These are phyloP conservation scores for Noctilio leporinus DNA, from an alignment of 2,113 vertebrate species.

Conservation along the genomic window DNA sequence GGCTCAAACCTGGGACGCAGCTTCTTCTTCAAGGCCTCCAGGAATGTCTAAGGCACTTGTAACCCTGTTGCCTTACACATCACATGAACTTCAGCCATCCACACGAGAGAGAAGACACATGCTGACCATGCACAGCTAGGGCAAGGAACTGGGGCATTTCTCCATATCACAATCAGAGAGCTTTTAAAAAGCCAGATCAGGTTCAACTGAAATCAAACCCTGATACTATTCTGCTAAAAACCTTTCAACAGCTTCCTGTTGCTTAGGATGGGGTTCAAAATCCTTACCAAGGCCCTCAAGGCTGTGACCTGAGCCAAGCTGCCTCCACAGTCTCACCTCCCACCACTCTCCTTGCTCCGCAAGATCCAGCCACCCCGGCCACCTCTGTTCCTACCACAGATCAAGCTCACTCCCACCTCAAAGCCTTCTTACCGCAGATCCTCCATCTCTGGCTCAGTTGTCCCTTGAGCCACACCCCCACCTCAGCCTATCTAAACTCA, in stretches of 20 bases:
- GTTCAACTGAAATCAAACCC: neutral
- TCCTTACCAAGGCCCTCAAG: neutral
- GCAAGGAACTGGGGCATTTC: neutral
- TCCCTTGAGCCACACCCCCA: neutral
- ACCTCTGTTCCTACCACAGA: neutral
- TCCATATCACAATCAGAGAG: neutral
- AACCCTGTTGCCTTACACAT: neutral
- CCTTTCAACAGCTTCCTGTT: neutral
- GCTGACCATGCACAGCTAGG: neutral
- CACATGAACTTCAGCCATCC: neutral
- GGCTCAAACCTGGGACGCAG: neutral
- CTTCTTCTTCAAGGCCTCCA: neutral
- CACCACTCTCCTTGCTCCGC: neutral
- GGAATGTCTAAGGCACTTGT: neutral
- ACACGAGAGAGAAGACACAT: neutral
- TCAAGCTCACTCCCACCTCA: neutral
- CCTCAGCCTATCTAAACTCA: neutral
- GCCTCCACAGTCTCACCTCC: neutral
- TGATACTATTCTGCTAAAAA: neutral
- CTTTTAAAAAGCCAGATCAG: slow-evolving; percentile 6
- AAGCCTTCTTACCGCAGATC: neutral
- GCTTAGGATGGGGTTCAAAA: neutral
- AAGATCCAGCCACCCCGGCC: neutral
- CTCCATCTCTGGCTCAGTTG: neutral
- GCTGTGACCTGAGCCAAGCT: neutral